Conservation (phyloP, 1,140 invertebrate species). For the Lycorma delicatula region DNA sequence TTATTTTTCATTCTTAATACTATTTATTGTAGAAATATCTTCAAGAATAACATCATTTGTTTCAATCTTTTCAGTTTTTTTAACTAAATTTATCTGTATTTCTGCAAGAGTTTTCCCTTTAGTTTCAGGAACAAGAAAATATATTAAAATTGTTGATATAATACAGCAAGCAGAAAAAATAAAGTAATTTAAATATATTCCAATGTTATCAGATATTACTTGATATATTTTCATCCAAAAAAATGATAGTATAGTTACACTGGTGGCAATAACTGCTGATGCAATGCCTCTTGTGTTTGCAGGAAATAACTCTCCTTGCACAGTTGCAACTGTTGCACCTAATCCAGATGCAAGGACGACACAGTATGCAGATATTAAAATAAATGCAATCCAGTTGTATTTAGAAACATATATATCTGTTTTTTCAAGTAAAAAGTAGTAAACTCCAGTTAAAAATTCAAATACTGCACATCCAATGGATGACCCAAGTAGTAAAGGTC, state of each 20-base stretch:
- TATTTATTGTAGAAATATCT: no score
- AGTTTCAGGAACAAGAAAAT: conserved; percentile 67
- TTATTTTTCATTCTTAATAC: no score
- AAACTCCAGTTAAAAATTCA: conserved; percentile 16
- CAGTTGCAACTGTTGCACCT: conserved; percentile 21
- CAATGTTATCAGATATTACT: conserved; percentile 47
- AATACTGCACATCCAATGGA: conserved; percentile 22
- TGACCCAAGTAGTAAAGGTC: conserved; percentile 45
- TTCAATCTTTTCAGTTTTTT: no score
- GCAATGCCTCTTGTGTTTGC: conserved; percentile 22
- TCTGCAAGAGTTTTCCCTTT: conserved; percentile 69
- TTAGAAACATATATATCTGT: neutral
- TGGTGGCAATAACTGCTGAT: conserved; percentile 19
- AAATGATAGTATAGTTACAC: conserved; percentile 36
- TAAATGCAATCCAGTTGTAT: conserved; percentile 12
- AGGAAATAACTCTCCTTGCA: conserved; percentile 27
- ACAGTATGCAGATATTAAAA: conserved; percentile 18
- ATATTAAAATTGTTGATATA: conserved; percentile 45
- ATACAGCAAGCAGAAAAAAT: conserved; percentile 64
- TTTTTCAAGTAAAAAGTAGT: conserved; percentile 15
- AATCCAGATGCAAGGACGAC: conserved; percentile 20
- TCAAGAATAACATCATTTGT: no score
- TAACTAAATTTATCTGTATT: no score
- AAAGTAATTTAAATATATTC: conserved; percentile 65
- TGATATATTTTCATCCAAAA: conserved; percentile 68